Evolutionary conservation across 64 coral and sea anemone genomes (phyloP), one percentile per base, ranked within the genome.

Genomic region (Exaiptasia diaphana): DNA sequence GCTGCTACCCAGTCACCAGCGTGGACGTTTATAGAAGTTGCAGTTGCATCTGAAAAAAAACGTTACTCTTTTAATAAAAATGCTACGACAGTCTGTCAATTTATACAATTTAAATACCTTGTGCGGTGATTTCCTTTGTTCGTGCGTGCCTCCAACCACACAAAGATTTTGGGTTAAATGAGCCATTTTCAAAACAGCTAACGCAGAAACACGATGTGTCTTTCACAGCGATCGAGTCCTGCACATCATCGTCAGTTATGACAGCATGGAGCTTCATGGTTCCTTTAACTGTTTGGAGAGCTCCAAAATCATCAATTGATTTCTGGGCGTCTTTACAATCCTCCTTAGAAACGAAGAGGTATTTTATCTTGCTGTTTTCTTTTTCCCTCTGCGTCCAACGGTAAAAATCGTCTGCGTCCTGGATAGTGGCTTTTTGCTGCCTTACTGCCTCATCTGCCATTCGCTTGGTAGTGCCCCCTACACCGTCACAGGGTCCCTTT

Each of bases 211-310:
- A 83, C 20, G 49, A 83, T 69, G 80, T 71, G 26, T 83, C 31
- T 68, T 44, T 83, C 57, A 64, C 20, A 23, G 21, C 29, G 26
- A 82, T 37, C 11, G 28, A 9, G 20, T 42, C 29, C 7, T 29
- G 37, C 15, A 9, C 10, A 15, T 69, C 41, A 29, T 60, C 39
- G 20, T 31, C 18, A 22, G 39, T 2, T 82, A 44, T 44, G 3
- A 82, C 62, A 15, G 68, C 67, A 46, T 85, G 82, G 12, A 85
- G 18, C 65, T 85, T 85, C 82, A 74, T 64, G 4, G 82, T 74
- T 4, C 67, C 54, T 11, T 14, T 17, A 31, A 74, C 50, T 8
- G 68, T 2, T 9, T 73, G 32, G 49, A 61, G 38, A 6, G 41
- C 69, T 29, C 53, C 68, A 44, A 81, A 64, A 44, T 9, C 20